A percentile compares a stretch with the other conserved stretches of the same genome.
Evolutionary conservation across 2,797 vertebrate genomes (phyloP).

Genomic region (Sternarchorhynchus goeldii): DNA sequence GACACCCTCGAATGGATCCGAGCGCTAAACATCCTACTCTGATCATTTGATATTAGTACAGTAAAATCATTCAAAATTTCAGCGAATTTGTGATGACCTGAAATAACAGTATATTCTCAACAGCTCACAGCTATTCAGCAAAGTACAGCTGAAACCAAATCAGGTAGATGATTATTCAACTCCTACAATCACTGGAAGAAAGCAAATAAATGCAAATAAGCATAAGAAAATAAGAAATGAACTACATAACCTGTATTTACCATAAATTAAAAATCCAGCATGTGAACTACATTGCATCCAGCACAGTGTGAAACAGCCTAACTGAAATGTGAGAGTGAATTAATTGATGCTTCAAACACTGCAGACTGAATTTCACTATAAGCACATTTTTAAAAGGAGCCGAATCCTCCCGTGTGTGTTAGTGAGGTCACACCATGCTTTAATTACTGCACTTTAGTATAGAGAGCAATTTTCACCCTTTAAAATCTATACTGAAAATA

Average conservation of each 20-base stretch:
- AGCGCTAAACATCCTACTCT: conserved; percentile 28
- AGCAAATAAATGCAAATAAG: too few species aligned
- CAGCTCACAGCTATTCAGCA: neutral
- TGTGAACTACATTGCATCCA: neutral
- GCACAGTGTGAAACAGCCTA: neutral
- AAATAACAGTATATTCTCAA: neutral
- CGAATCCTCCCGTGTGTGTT: neutral
- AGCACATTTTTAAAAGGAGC: neutral
- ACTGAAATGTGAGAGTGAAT: neutral
- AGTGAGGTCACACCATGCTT: neutral
- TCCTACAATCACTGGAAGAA: neutral
- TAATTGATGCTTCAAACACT: neutral
- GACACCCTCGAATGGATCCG: conserved; percentile 32
- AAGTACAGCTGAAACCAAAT: neutral
- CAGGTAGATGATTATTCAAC: neutral
- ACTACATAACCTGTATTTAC: neutral
- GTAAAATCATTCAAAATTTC: neutral
- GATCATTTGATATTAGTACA: conserved; percentile 4
- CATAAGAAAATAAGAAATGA: neutral
- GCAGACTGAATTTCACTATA: neutral
- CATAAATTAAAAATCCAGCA: neutral
- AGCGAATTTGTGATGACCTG: neutral
- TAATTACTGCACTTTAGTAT: neutral
- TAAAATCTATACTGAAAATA: too few species aligned
- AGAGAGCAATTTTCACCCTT: neutral